Conservation (phyloP, 2,113 vertebrate genomes). For the Pontoporia blainvillei region DNA sequence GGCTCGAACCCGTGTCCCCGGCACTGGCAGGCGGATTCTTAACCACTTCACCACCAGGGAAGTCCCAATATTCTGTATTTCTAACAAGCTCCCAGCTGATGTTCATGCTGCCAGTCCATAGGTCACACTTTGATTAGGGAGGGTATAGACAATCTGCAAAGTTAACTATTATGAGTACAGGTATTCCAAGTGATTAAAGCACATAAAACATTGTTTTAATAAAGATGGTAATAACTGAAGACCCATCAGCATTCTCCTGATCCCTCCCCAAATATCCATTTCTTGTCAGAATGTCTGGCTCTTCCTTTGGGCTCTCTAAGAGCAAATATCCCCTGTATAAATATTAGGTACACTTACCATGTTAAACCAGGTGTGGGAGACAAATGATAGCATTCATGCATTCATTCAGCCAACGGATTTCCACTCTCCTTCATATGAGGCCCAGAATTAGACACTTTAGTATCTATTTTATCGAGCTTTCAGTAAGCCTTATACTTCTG, state of each 20-base stretch:
- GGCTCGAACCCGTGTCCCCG: too few relatives aligned
- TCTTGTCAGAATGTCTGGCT: not conserved
- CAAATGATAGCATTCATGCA: not conserved
- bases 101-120: not conserved
- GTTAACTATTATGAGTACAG: not conserved
- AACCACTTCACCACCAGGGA: too few relatives aligned
- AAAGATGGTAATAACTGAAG: not conserved
- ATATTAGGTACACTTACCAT: not conserved
- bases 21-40: too few relatives aligned
- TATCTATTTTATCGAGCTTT: not conserved
- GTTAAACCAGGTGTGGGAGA: not conserved
- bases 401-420: not conserved
- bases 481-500: not conserved
- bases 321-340: not conserved
- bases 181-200: not conserved
- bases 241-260: not conserved
- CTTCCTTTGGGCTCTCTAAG: not conserved
- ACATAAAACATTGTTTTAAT: not conserved
- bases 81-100: not conserved
- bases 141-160: not conserved
- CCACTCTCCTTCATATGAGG: not conserved
- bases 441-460: not conserved
- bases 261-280: not conserved
- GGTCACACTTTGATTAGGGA: not conserved
- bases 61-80: not conserved